phyloP scores from a whole-genome alignment of 2,797 vertebrate species.

The Girardinus metallicus region DNA sequence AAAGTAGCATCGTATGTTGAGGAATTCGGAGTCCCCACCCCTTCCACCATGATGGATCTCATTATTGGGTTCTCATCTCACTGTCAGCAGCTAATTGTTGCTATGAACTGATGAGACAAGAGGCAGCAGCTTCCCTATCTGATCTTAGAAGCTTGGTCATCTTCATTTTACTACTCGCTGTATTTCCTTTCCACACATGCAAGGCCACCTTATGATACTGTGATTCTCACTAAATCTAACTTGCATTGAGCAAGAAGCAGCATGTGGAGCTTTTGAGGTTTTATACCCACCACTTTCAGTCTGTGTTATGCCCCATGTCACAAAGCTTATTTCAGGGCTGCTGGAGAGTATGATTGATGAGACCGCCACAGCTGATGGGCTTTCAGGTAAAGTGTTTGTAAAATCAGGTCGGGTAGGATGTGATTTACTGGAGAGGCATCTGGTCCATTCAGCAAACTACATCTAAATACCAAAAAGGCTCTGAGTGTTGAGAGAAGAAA shows the following conservation, averaged over 20 bases:
- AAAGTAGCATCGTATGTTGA: constrained; percentile 63
- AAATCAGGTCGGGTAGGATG: constrained; percentile 32
- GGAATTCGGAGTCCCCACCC: constrained; percentile 25
- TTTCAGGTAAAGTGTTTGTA: constrained; percentile 19
- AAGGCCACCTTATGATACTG: constrained; percentile 1
- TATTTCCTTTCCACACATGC: constrained; percentile 19
- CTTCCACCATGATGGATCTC: constrained; percentile 32
- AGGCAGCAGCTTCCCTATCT: background rate
- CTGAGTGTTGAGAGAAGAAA: too few relatives aligned
- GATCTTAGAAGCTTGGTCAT: constrained; percentile 40
- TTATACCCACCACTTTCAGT: constrained; percentile 42
- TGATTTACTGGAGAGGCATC: constrained; percentile 14
- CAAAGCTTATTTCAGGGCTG: constrained; percentile 71
- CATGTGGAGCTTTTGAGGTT: constrained; percentile 19
- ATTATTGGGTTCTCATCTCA: constrained; percentile 39
- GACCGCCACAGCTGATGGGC: constrained; percentile 27
- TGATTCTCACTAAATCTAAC: background rate
- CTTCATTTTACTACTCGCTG: constrained; percentile 15
- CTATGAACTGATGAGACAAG: constrained; percentile 24
- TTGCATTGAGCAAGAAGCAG: constrained; percentile 15
- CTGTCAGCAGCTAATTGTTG: constrained; percentile 49
- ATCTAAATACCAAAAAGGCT: too few relatives aligned
- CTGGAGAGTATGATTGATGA: constrained; percentile 67
- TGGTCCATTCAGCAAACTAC: background rate
- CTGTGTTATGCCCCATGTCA: constrained; percentile 21